Percentiles rank a stretch among this genome's conserved stretches.
phyloP scores from a whole-genome alignment of 2,888 invertebrate genomes.

The Magallana nippona region DNA sequence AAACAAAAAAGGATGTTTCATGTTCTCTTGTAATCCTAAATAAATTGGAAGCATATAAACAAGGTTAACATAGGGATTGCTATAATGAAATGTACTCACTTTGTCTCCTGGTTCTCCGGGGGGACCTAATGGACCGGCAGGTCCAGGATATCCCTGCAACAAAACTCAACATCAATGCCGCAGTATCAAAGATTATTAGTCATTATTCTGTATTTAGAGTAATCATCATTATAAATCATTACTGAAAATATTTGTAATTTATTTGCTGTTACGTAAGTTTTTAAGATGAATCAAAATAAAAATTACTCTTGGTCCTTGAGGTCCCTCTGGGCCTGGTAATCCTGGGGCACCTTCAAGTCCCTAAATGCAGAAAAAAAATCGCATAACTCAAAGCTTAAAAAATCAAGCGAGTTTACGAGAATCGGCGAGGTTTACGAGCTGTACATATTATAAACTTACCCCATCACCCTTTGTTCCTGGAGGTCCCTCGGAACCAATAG shows the following conservation, averaged over 20 bases:
- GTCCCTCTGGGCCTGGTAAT: constrained; percentile 63
- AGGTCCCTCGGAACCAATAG: constrained; percentile 62
- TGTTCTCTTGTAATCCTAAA: too few relatives aligned
- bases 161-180: too few relatives aligned
- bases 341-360: constrained; percentile 68
- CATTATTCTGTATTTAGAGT: too few relatives aligned
- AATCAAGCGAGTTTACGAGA: not conserved
- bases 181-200: too few relatives aligned
- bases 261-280: not conserved
- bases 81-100: constrained; percentile 55
- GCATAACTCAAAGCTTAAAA: not conserved
- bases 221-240: too few relatives aligned
- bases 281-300: not conserved
- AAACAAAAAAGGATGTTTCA: too few relatives aligned
- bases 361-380: constrained; percentile 51
- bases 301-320: constrained; percentile 67
- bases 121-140: constrained; percentile 82
- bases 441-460: constrained; percentile 47
- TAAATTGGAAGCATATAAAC: too few relatives aligned
- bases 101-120: constrained; percentile 90
- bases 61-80: too few relatives aligned
- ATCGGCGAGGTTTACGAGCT: too few relatives aligned
- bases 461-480: constrained; percentile 68
- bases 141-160: constrained; percentile 72
- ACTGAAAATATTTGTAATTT: not conserved